These are phyloP conservation scores for Australoheros facetus DNA, from an alignment of 2,797 vertebrate species.

Conservation along the genomic window DNA sequence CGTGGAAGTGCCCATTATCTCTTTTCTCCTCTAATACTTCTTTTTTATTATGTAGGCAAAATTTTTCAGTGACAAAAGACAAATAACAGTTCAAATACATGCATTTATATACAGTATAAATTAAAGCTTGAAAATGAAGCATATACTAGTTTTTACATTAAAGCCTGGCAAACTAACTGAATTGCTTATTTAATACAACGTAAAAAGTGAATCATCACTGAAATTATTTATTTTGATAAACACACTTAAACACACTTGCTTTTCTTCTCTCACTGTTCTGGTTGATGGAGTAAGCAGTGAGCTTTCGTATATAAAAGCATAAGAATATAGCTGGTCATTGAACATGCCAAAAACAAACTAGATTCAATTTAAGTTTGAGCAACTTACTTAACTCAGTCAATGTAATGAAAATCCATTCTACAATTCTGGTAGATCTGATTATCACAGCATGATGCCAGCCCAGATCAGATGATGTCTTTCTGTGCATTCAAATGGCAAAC, in stretches of 20 bases:
- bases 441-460: background rate
- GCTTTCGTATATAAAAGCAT: background rate
- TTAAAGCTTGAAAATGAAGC: background rate
- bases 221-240: background rate
- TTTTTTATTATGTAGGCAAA: background rate
- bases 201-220: background rate
- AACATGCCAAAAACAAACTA: background rate
- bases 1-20: slow-evolving; percentile 11
- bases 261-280: background rate
- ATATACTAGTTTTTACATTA: background rate
- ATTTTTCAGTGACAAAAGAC: background rate
- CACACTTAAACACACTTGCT: background rate
- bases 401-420: background rate
- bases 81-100: background rate
- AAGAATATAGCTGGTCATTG: background rate
- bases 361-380: background rate
- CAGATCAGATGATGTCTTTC: background rate
- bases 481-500: background rate
- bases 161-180: background rate
- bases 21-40: background rate
- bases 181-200: background rate
- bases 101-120: background rate
- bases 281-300: background rate
- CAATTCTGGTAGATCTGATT: background rate
- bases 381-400: background rate